Evolutionary conservation across 2,888 invertebrate genomes (phyloP), one percentile per base, ranked within the genome.

Genomic region (Campoletis raptor): DNA sequence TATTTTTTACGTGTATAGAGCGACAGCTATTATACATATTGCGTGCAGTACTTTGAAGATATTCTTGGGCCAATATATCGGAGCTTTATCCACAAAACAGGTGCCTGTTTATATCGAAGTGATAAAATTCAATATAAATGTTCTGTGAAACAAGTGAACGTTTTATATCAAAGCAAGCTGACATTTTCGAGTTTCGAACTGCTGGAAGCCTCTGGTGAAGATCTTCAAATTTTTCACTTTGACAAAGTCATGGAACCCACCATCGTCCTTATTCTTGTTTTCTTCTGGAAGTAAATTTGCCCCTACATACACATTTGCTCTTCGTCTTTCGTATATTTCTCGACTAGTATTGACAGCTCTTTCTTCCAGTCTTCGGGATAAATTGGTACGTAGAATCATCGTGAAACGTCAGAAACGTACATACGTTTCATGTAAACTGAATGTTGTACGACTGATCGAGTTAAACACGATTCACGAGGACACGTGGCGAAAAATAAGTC

Each of bases 331-430:
- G 36, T 45, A 52, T 70, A 24, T 80, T 30, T 48, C 36, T 70
- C 40, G 5, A 12, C 4, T 21, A 69, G 81, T 77, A 81, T 85
- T 78, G 82, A 73, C 81, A 81, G 80, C 8, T 81, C 78, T 72
- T 78, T 74, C 73, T 78, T 42, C 36, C 45, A 21, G 61, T 61
- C 21, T 45, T 37, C 15, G 57, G 30, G 40, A 42, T 73, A 37
- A 81, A 48, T n/a, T 40, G n/a, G 52, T 21, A 9, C 37, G 48
- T 21, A 37, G 10, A 24, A 45, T 79, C 52, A 79, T 79, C 45
- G 79, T 30, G 69, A 66, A 66, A 77, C 40, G 81, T 73, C 77
- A 73, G 67, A 67, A 78, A 54, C 64, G 64, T 78, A 78, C 48
- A 78, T 70, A 45, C 57, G 30, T 57, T 37, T 70, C 18, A 42